phyloP scores from a whole-genome alignment of 2,888 invertebrate species.

The Dasypogon diadema region DNA sequence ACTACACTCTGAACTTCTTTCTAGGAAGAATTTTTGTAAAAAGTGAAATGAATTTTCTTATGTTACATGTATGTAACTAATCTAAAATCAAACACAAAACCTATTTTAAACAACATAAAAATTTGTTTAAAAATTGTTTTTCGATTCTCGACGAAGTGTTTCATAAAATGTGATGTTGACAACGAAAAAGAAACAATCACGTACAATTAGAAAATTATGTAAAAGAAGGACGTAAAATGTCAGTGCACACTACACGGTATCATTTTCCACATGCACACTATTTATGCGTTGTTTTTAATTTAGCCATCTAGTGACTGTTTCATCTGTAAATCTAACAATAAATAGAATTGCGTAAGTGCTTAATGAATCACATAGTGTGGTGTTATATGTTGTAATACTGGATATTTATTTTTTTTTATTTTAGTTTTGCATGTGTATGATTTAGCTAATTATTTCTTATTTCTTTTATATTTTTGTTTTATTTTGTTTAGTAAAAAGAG shows the following conservation, averaged over 20 bases:
- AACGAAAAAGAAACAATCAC: too few relatives aligned
- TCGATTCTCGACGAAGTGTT: too few relatives aligned
- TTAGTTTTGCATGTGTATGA: constrained; percentile 51
- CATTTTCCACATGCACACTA: constrained; percentile 13
- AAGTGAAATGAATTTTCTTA: too few relatives aligned
- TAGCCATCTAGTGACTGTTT: constrained; percentile 94
- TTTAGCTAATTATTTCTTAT: constrained; percentile 49
- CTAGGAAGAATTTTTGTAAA: too few relatives aligned
- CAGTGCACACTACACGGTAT: constrained; percentile 41
- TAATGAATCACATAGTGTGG: constrained; percentile 30
- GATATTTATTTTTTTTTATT: neutral
- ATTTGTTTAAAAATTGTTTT: too few relatives aligned
- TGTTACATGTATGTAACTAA: too few relatives aligned
- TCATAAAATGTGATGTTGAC: too few relatives aligned
- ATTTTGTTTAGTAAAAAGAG: constrained; percentile 58
- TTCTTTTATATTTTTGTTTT: constrained; percentile 54
- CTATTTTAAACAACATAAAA: too few relatives aligned
- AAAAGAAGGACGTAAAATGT: too few relatives aligned
- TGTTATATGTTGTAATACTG: neutral
- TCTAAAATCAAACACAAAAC: too few relatives aligned
- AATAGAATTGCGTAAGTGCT: constrained; percentile 92
- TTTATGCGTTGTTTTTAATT: constrained; percentile 57
- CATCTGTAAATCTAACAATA: constrained; percentile 91
- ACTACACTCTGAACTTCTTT: too few relatives aligned
- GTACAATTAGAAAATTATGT: too few relatives aligned